phyloP scores from a whole-genome alignment of 2,797 vertebrate genomes.

The Pelobates cultripes region DNA sequence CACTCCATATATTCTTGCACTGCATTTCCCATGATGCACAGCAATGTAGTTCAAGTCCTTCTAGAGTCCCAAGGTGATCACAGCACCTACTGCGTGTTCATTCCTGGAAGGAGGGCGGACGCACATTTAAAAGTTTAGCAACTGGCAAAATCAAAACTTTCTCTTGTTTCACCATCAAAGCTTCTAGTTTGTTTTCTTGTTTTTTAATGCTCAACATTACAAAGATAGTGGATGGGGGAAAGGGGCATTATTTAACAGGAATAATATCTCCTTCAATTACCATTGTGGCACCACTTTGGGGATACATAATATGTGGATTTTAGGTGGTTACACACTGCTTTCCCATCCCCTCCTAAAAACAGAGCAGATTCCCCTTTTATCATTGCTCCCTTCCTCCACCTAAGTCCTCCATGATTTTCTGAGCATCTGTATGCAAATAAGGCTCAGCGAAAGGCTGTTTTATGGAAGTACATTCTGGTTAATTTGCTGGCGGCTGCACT shows the following conservation, averaged over 20 bases:
- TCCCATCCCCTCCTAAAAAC: slow-evolving; percentile 17
- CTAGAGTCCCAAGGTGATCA: no score
- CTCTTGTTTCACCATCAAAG: no score
- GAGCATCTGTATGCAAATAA: slow-evolving; percentile 94
- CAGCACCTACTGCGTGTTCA: no score
- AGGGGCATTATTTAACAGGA: slow-evolving; percentile 15
- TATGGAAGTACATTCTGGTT: background rate
- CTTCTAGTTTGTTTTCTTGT: no score
- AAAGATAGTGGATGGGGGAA: background rate
- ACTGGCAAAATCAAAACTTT: no score
- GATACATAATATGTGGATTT: slow-evolving; percentile 2
- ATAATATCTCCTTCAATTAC: slow-evolving; percentile 54
- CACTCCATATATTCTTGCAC: no score
- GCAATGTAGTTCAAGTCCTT: no score
- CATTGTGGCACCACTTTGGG: slow-evolving; percentile 65
- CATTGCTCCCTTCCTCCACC: slow-evolving; percentile 14
- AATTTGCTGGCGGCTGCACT: background rate
- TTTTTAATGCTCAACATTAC: no score
- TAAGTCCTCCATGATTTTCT: slow-evolving; percentile 62
- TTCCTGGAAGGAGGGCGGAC: no score
- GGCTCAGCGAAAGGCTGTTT: slow-evolving; percentile 59
- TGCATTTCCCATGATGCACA: no score
- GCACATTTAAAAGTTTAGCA: no score
- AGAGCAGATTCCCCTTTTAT: background rate
- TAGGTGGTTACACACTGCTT: background rate